Evolutionary conservation across 2,797 vertebrate genomes (phyloP).

Genomic region (Poecilia wingei): DNA sequence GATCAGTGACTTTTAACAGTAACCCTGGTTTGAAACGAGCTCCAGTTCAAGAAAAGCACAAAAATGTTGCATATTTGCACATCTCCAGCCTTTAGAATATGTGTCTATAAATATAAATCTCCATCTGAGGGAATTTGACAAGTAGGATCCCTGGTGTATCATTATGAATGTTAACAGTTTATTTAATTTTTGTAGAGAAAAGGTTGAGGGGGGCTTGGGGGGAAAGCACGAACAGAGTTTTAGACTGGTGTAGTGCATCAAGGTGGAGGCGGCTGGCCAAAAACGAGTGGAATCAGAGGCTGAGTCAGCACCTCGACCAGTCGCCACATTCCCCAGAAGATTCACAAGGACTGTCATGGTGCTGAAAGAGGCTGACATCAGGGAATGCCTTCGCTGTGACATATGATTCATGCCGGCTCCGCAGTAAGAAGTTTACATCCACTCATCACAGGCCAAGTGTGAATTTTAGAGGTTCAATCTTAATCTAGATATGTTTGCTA

Average conservation of each 20-base stretch:
- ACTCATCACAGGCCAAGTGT: not conserved
- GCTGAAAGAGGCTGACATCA: not conserved
- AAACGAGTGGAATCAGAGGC: not conserved
- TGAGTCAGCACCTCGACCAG: not conserved
- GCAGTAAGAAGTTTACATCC: not conserved
- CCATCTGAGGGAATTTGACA: not conserved
- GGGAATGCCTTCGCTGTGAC: not conserved
- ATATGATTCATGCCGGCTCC: not conserved
- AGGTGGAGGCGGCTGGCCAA: not conserved
- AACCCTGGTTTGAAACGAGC: not conserved
- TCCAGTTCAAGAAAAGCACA: not conserved
- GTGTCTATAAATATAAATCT: conserved; percentile 3
- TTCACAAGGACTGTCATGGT: not conserved
- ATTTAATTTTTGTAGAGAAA: not conserved
- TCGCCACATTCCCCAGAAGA: not conserved
- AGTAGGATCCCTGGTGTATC: not conserved
- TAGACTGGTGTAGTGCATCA: not conserved
- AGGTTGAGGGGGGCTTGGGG: too few species aligned
- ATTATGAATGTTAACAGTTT: not conserved
- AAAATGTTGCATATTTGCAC: conserved; percentile 2
- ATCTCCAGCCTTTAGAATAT: not conserved
- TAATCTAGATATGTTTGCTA: not conserved
- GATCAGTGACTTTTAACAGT: not conserved
- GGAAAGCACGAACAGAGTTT: not conserved
- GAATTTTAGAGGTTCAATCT: not conserved